Evolutionary conservation across 2,113 vertebrate genomes (phyloP), one percentile per base, ranked within the genome.

Genomic region (Astatotilapia flaviijosephi): DNA sequence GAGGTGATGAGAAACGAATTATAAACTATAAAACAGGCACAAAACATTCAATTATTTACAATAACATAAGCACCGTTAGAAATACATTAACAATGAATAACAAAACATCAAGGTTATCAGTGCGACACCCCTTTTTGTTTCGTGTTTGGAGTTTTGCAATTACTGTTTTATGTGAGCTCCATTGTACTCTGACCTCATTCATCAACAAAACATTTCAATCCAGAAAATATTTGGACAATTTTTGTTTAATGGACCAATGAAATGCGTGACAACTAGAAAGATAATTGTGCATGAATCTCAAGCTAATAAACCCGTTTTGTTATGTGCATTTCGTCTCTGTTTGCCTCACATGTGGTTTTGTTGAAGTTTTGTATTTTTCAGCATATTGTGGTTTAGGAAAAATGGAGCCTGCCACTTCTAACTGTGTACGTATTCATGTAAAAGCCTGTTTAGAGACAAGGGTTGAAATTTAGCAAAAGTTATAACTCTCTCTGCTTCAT

Each of bases 241-340:
- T 49, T 8, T 28, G 10, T 77, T 49, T n/a, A 28, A 1, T 19
- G 70, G 15, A 49, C 23, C 9, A 77, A 31, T n/a, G 15, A 77
- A n/a, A 0, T 31, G 23, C 1, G 9, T 31, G 17, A 31, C 26
- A 49, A 77, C 26, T 28, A 77, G 23, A 49, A 0, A 77, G 26
- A 77, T 77, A 31, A 26, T 28, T 31, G 42, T 2, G 1, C 68
- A 47, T 28, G 40, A 75, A 47, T 28, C 3, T 47, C 40, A 7
- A 17, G 14, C 4, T 19, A 73, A 45, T 73, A 47, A 75, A 47
- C 14, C 14, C 2, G 0, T 17, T 73, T 73, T 45, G 65, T 73
- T 73, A 73, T 17, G 40, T 26, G 65, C 21, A 21, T 10, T 45
- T 26, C 0, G 5, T 45, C 37, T 42, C n/a, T 0, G 13, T 45